These are phyloP conservation scores for Ifrita kowaldi DNA, from an alignment of 2,113 vertebrate species.

Conservation along the genomic window DNA sequence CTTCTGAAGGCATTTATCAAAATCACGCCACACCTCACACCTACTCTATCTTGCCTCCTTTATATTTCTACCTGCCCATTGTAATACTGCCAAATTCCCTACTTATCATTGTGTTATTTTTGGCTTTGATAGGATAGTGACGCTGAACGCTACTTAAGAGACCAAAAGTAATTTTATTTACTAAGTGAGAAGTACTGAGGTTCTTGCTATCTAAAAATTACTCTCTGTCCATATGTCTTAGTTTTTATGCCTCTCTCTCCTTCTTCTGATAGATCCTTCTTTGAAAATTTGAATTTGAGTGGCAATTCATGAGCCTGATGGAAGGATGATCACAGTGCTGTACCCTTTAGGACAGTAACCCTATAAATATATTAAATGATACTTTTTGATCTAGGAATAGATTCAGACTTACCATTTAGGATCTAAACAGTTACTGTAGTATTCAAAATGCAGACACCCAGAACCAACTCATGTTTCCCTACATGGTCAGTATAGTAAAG, in stretches of 20 bases:
- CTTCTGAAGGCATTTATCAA: not conserved
- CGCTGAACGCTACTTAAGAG: not conserved
- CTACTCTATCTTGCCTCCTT: not conserved
- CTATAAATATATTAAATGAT: not conserved
- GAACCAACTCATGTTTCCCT: accelerated
- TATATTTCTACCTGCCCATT: not conserved
- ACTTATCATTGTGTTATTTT: not conserved
- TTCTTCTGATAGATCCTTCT: not conserved
- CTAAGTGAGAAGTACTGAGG: not conserved
- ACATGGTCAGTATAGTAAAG: not conserved
- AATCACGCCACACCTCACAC: not conserved
- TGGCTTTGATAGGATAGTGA: not conserved
- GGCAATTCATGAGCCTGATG: not conserved
- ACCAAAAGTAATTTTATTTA: not conserved
- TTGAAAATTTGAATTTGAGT: not conserved
- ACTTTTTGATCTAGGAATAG: not conserved
- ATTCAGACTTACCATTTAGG: not conserved
- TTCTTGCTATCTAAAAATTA: not conserved
- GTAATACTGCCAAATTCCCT: not conserved
- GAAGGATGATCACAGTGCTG: not conserved
- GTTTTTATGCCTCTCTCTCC: accelerated
- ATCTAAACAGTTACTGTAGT: not conserved
- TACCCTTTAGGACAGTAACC: not conserved
- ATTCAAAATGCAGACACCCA: not conserved
- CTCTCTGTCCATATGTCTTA: not conserved